Percentiles rank a stretch among this genome's conserved stretches.
These are phyloP conservation scores for Salticus scenicus DNA, from an alignment of 2,888 invertebrate genomes.

Conservation along the genomic window DNA sequence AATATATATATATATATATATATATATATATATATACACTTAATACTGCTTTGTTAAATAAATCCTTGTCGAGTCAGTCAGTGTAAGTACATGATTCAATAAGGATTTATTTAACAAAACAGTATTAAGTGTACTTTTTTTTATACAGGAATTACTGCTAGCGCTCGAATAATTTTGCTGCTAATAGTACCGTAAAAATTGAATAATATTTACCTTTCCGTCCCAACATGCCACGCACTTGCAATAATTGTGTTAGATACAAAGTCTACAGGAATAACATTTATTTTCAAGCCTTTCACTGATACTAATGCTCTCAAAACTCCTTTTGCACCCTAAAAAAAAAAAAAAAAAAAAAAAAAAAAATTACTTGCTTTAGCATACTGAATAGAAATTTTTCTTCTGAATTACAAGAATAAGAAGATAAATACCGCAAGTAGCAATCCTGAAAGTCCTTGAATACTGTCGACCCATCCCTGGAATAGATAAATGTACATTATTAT, in stretches of 20 bases:
- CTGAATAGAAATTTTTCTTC: background rate
- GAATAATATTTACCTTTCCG: no score
- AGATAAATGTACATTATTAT: background rate
- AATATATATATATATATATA: no score
- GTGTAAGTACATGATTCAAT: no score
- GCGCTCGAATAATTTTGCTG: no score
- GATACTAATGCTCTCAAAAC: conserved; percentile 41
- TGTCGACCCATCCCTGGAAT: conserved; percentile 60
- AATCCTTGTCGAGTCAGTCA: no score
- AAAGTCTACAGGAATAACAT: conserved; percentile 93
- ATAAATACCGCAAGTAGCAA: conserved; percentile 48
- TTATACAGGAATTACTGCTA: no score
- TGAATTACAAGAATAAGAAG: background rate
- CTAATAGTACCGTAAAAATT: no score
- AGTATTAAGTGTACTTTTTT: no score
- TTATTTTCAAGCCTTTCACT: conserved; percentile 75
- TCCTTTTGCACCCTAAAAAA: conserved; percentile 58
- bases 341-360: background rate
- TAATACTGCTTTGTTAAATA: no score
- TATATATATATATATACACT: no score
- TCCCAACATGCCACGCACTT: conserved; percentile 87
- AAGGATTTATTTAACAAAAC: no score
- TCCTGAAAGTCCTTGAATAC: conserved; percentile 55
- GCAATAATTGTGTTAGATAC: conserved; percentile 91
- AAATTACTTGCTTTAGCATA: background rate